Conservation (phyloP, 1,140 invertebrate species). For the Drosophila sechellia region DNA sequence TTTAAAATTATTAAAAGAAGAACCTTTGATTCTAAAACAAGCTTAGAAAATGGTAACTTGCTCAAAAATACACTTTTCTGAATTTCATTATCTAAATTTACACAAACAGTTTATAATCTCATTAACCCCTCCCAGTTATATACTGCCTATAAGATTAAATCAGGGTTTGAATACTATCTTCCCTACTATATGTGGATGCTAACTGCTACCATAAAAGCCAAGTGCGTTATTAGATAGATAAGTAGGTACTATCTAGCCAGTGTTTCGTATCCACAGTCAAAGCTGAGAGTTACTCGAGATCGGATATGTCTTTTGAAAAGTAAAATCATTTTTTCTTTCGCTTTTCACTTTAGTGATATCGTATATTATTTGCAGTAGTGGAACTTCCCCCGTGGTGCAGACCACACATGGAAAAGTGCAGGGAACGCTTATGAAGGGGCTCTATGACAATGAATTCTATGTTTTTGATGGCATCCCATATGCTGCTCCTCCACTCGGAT, state of each 20-base stretch:
- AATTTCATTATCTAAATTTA: too few species aligned
- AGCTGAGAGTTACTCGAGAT: background rate
- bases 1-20: background rate
- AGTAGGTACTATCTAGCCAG: slow-evolving; percentile 19
- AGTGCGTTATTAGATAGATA: slow-evolving; percentile 7
- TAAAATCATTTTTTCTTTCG: slow-evolving; percentile 4
- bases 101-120: too few species aligned
- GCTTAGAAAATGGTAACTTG: too few species aligned
- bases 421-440: slow-evolving; percentile 40
- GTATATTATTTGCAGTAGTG: background rate
- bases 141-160: too few species aligned
- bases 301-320: slow-evolving; percentile 40
- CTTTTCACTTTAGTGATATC: too few species aligned
- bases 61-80: too few species aligned
- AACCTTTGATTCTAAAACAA: too few species aligned
- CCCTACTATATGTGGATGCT: background rate
- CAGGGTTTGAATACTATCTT: background rate
- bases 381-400: slow-evolving; percentile 47
- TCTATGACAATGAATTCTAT: slow-evolving; percentile 65
- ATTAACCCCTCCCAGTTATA: too few species aligned
- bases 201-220: background rate
- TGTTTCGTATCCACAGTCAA: background rate
- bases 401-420: slow-evolving; percentile 62
- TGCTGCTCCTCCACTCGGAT: slow-evolving; percentile 87
- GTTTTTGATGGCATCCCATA: slow-evolving; percentile 81